Conservation (phyloP, 1,140 invertebrate genomes). For the Caerostris extrusa region DNA sequence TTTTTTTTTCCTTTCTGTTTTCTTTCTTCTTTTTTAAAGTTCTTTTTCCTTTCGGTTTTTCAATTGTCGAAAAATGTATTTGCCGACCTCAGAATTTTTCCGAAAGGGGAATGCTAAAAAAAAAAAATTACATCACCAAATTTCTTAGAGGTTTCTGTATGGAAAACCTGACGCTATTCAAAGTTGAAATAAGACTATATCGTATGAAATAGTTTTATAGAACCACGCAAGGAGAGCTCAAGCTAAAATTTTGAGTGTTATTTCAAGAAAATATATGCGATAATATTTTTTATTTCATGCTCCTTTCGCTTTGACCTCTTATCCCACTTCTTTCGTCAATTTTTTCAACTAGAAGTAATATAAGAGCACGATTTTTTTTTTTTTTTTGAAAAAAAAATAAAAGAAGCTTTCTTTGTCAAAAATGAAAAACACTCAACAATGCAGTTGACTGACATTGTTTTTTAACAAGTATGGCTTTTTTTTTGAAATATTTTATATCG, state of each 20-base stretch:
- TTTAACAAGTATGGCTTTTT: neutral
- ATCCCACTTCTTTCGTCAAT: neutral
- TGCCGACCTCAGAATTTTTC: constrained; percentile 38
- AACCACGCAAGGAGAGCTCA: neutral
- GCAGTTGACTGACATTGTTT: neutral
- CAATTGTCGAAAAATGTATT: constrained; percentile 41
- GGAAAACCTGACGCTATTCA: constrained; percentile 19
- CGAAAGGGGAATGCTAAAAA: constrained; percentile 32
- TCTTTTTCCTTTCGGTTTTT: constrained; percentile 22
- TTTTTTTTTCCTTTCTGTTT: constrained; percentile 3
- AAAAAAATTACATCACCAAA: constrained; percentile 44
- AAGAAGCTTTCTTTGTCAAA: neutral
- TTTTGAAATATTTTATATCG: too few relatives aligned
- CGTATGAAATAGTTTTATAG: constrained; percentile 18
- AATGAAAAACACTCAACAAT: neutral
- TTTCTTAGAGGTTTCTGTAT: neutral
- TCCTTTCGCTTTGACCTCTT: neutral
- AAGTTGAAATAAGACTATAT: constrained; percentile 3
- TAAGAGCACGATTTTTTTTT: neutral
- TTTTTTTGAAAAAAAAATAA: neutral
- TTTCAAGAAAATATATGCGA: neutral
- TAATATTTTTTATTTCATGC: constrained; percentile 16
- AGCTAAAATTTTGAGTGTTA: constrained; percentile 3
- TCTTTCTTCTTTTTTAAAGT: neutral
- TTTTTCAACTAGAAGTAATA: neutral